A percentile compares a stretch with the other conserved stretches of the same genome.
Evolutionary conservation across 2,113 vertebrate genomes (phyloP).

Genomic region (Suricata suricatta): DNA sequence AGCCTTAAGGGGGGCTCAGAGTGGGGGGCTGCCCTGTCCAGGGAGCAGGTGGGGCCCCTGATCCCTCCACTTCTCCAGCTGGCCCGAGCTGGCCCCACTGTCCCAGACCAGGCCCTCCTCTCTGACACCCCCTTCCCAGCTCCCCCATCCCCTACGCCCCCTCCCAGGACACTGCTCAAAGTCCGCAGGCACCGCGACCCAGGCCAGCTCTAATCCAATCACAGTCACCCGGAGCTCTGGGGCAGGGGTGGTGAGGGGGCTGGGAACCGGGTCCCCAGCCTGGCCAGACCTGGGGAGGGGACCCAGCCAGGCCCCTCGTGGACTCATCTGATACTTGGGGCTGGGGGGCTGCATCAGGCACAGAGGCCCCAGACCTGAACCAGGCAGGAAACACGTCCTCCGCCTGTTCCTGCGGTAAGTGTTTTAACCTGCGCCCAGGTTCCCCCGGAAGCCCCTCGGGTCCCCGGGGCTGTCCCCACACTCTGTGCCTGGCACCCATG

Average conservation of each 20-base stretch:
- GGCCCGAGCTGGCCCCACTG: too few relatives aligned
- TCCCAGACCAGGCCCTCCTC: background rate
- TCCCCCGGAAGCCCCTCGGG: accelerated
- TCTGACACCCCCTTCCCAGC: background rate
- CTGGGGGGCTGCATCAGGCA: accelerated
- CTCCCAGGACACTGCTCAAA: background rate
- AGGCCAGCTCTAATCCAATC: accelerated
- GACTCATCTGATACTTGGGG: background rate
- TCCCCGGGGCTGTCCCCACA: accelerated
- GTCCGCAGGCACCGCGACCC: background rate
- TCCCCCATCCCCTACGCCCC: accelerated
- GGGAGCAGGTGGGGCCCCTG: background rate
- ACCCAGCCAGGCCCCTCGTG: background rate
- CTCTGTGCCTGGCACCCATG: background rate
- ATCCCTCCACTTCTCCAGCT: background rate
- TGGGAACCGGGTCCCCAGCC: background rate
- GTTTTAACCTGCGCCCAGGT: background rate
- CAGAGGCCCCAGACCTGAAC: background rate
- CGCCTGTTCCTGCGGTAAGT: background rate
- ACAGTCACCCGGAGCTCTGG: background rate
- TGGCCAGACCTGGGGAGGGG: background rate
- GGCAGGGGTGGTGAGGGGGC: too few relatives aligned
- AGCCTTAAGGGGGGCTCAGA: background rate
- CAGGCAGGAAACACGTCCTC: accelerated
- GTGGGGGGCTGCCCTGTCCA: background rate